A percentile compares a stretch with the other conserved stretches of the same genome.
Conservation (phyloP, 2,888 invertebrate genomes). For the Lycia hirtaria region DNA sequence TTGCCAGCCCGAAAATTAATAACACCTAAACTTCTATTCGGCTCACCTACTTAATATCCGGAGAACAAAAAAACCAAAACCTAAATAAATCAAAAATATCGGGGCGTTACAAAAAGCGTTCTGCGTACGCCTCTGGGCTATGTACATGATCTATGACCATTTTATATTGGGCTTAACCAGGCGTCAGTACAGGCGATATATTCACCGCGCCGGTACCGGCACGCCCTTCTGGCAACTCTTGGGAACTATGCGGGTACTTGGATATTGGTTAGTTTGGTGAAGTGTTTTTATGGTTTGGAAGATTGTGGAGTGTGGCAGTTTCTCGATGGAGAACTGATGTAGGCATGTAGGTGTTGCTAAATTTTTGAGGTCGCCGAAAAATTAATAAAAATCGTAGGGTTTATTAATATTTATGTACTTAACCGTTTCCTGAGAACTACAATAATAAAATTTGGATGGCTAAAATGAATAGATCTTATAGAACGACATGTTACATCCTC, state of each 20-base stretch:
- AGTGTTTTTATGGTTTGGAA: neutral
- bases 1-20: too few relatives aligned
- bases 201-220: conserved; percentile 55
- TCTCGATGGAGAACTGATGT: too few relatives aligned
- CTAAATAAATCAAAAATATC: conserved; percentile 39
- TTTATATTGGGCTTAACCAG: conserved; percentile 61
- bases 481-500: too few relatives aligned
- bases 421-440: too few relatives aligned
- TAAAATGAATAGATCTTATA: too few relatives aligned
- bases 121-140: conserved; percentile 37
- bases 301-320: neutral
- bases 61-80: conserved; percentile 19
- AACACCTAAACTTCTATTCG: too few relatives aligned
- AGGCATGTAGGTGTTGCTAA: too few relatives aligned
- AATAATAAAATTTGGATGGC: too few relatives aligned
- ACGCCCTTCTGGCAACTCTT: conserved; percentile 49
- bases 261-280: conserved; percentile 4
- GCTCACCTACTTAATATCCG: neutral
- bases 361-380: too few relatives aligned
- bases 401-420: too few relatives aligned
- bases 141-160: conserved; percentile 47
- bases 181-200: conserved; percentile 66
- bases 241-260: conserved; percentile 49
- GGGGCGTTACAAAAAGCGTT: conserved; percentile 36
- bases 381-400: too few relatives aligned